A percentile compares a stretch with the other conserved stretches of the same genome.
Conservation (phyloP, 2,797 vertebrate genomes). For the Cetoscarus ocellatus region DNA sequence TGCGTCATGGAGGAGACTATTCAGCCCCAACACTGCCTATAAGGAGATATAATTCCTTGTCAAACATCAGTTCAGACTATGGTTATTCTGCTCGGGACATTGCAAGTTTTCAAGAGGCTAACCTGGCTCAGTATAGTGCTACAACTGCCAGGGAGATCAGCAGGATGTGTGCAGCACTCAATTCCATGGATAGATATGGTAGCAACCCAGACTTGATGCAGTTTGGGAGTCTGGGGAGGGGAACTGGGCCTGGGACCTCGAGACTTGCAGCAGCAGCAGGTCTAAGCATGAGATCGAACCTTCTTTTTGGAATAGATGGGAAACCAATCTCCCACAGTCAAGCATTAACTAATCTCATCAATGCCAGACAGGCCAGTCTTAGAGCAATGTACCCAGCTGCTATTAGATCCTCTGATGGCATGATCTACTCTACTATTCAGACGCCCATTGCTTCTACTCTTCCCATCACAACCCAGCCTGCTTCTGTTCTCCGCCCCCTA, state of each 20-base stretch:
- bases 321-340: constrained; percentile 86
- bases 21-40: constrained; percentile 90
- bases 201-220: constrained; percentile 91
- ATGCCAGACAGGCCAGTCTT: constrained; percentile 87
- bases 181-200: constrained; percentile 95
- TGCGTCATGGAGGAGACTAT: constrained; percentile 91
- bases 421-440: constrained; percentile 99
- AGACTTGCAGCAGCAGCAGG: constrained; percentile 82
- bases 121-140: constrained; percentile 97
- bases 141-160: constrained; percentile 98
- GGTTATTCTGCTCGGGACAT: constrained; percentile 92
- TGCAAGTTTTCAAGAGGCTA: constrained; percentile 94
- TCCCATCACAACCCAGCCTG: constrained; percentile 97
- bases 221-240: constrained; percentile 83
- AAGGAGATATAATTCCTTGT: constrained; percentile 94
- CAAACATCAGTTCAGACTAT: constrained; percentile 96
- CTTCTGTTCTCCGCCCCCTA: constrained; percentile 92
- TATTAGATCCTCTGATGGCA: constrained; percentile 93
- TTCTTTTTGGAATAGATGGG: constrained; percentile 91
- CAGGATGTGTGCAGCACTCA: constrained; percentile 97
- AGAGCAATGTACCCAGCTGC: constrained; percentile 94
- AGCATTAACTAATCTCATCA: constrained; percentile 88
- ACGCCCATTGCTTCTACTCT: constrained; percentile 98
- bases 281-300: constrained; percentile 86
- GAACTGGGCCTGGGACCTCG: constrained; percentile 72